Conservation (phyloP, 2,797 vertebrate genomes). For the Halcyon smyrnensis region DNA sequence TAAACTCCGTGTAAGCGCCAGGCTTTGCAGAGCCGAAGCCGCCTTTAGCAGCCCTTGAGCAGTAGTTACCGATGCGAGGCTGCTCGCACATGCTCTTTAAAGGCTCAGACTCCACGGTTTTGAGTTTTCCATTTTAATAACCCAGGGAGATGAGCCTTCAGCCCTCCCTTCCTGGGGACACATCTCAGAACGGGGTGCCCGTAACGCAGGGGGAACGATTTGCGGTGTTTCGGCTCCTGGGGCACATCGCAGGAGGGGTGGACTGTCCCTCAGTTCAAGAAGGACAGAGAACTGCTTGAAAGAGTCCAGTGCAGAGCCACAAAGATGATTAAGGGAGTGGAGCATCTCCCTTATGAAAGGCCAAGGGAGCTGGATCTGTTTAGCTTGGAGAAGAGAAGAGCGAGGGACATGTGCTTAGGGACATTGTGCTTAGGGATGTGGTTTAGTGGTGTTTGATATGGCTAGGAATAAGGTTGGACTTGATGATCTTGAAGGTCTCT, state of each 20-base stretch:
- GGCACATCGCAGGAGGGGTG: accelerated
- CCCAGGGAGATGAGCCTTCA: not conserved
- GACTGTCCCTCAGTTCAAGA: accelerated
- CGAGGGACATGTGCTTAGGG: no score
- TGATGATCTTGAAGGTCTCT: no score
- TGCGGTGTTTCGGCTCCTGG: accelerated
- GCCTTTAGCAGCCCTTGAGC: not conserved
- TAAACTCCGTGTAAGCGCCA: not conserved
- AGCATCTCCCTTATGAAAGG: no score
- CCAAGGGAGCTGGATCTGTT: no score
- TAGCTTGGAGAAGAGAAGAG: no score
- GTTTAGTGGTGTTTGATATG: no score
- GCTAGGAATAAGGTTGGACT: no score
- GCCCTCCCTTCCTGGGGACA: accelerated
- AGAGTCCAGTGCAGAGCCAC: no score
- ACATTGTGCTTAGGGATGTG: no score
- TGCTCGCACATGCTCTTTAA: accelerated
- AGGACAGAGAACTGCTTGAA: no score
- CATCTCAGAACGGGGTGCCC: accelerated
- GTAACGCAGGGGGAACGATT: accelerated
- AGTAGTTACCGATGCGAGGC: not conserved
- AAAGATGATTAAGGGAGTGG: no score
- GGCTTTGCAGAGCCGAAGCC: not conserved
- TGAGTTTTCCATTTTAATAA: not conserved
- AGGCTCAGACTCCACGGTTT: accelerated